phyloP scores from a whole-genome alignment of 2,888 invertebrate species.

The Strigamia transsilvanica region DNA sequence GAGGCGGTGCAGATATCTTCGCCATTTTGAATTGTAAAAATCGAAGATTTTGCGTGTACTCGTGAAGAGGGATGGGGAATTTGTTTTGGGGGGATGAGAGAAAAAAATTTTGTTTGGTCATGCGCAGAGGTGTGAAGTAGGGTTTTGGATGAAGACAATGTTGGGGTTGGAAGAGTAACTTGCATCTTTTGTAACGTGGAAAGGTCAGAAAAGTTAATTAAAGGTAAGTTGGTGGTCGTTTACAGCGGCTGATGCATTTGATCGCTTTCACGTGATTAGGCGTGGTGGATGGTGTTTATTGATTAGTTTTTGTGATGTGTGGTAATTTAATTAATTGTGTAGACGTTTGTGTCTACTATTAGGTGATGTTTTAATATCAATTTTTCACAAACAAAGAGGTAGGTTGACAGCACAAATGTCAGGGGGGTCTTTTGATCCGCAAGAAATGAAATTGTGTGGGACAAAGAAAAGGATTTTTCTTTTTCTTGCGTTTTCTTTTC shows the following conservation, averaged over 20 bases:
- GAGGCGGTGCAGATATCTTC: no score
- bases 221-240: slow-evolving; percentile 22
- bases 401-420: no score
- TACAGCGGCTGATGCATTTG: neutral
- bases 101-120: neutral
- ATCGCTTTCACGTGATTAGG: slow-evolving; percentile 11
- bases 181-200: slow-evolving; percentile 2
- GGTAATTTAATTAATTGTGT: neutral
- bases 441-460: no score
- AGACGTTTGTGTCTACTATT: neutral
- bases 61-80: no score
- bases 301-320: neutral
- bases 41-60: neutral
- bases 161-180: neutral
- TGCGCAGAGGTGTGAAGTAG: neutral
- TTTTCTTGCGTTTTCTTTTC: no score
- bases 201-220: slow-evolving; percentile 32
- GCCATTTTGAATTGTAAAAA: no score
- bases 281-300: neutral
- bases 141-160: neutral
- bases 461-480: no score
- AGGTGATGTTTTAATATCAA: neutral
- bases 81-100: neutral
- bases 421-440: no score
- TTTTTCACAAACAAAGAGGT: no score